These are phyloP conservation scores for Caenorhabditis becei DNA, from an alignment of 2,888 invertebrate species.

Conservation along the genomic window DNA sequence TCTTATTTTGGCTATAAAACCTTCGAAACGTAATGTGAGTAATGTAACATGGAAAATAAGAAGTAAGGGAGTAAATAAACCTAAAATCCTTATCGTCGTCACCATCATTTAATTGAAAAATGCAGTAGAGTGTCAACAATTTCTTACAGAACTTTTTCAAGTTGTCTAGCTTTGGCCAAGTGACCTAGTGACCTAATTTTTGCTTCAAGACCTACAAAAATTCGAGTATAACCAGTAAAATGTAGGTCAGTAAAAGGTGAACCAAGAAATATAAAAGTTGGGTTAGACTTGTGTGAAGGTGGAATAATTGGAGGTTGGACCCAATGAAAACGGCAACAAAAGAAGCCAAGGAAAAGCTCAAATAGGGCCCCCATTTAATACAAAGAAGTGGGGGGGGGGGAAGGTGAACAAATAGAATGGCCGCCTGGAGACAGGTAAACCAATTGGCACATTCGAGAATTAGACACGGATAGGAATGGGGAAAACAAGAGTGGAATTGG, in stretches of 20 bases:
- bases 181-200: no score
- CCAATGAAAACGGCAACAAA: neutral
- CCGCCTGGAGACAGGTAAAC: conserved; percentile 8
- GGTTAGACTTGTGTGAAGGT: neutral
- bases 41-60: no score
- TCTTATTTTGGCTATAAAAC: no score
- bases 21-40: no score
- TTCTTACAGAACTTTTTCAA: no score
- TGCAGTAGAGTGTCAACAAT: no score
- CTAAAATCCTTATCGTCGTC: neutral
- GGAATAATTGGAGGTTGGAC: conserved; percentile 17
- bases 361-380: conserved; percentile 11
- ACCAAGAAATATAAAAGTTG: no score
- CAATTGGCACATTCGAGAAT: conserved; percentile 26
- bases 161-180: no score
- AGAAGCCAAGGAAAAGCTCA: conserved; percentile 22
- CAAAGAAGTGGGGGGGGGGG: conserved; percentile 1
- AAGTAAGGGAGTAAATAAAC: no score
- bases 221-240: no score
- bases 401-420: conserved; percentile 1
- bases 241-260: no score
- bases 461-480: neutral
- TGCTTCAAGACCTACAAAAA: no score
- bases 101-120: neutral
- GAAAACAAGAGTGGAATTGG: neutral